Evolutionary conservation across 2,113 vertebrate genomes (phyloP).

Genomic region (Myiagra hebetior): DNA sequence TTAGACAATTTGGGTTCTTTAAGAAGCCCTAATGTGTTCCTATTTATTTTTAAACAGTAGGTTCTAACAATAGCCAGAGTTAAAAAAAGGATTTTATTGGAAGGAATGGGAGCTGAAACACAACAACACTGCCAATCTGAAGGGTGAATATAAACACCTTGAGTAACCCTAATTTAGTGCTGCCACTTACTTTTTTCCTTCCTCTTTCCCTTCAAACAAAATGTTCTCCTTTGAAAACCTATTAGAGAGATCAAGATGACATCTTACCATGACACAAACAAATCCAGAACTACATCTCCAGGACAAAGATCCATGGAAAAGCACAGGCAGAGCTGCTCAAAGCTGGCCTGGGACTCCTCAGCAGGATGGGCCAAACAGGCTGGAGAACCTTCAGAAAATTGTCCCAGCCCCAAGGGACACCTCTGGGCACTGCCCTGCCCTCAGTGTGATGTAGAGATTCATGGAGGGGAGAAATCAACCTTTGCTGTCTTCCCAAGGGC

Average conservation of each 20-base stretch:
- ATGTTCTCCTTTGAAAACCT: slow-evolving; percentile 33
- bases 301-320: background rate
- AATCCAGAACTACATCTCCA: background rate
- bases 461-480: background rate
- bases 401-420: background rate
- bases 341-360: background rate
- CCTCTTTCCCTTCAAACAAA: background rate
- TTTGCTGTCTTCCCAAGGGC: background rate
- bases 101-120: background rate
- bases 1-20: background rate
- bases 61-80: background rate
- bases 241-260: slow-evolving; percentile 15
- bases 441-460: background rate
- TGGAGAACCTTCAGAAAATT: background rate
- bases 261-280: background rate
- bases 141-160: background rate
- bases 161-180: background rate
- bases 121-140: background rate
- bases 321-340: background rate
- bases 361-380: background rate
- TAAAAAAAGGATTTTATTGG: background rate
- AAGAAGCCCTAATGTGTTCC: background rate
- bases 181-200: background rate
- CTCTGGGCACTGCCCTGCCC: background rate
- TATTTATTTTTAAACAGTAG: background rate